A percentile compares a stretch with the other conserved stretches of the same genome.
Conservation (phyloP, 2,113 vertebrate species). For the Halcyon malimbica region DNA sequence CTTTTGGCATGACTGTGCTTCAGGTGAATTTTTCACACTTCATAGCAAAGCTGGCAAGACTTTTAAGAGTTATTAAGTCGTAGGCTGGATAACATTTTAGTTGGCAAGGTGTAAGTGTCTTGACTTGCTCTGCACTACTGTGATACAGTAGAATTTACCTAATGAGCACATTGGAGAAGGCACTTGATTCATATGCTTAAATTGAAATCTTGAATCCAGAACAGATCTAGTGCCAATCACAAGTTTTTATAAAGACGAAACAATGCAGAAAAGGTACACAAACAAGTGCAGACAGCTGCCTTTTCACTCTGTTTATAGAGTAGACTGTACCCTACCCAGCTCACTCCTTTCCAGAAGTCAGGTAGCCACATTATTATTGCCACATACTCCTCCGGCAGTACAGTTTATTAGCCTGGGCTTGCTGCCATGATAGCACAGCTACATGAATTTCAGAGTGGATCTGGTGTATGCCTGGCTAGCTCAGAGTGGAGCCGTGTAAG, state of each 20-base stretch:
- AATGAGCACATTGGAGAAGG: neutral
- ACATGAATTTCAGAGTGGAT: neutral
- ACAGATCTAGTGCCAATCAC: conserved; percentile 18
- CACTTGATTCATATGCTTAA: neutral
- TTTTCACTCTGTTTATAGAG: neutral
- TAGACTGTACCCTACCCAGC: neutral
- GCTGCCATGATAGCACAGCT: neutral
- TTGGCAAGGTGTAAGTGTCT: neutral
- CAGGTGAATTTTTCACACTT: conserved; percentile 58
- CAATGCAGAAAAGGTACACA: neutral
- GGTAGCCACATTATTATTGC: conserved; percentile 25
- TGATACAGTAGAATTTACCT: conserved; percentile 41
- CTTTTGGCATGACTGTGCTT: conserved; percentile 35
- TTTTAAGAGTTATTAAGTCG: neutral
- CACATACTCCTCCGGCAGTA: neutral
- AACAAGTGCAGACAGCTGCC: conserved; percentile 29
- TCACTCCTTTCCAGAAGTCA: conserved; percentile 3
- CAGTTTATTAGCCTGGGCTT: conserved; percentile 11
- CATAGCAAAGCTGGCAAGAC: conserved; percentile 36
- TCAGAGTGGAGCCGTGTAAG: accelerated
- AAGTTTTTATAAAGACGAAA: neutral
- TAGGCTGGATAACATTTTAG: conserved; percentile 30
- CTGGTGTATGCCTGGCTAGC: neutral
- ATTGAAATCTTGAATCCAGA: conserved; percentile 11
- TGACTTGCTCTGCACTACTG: neutral